These are phyloP conservation scores for Oncorhynchus keta DNA, from an alignment of 2,113 vertebrate species.

Conservation along the genomic window DNA sequence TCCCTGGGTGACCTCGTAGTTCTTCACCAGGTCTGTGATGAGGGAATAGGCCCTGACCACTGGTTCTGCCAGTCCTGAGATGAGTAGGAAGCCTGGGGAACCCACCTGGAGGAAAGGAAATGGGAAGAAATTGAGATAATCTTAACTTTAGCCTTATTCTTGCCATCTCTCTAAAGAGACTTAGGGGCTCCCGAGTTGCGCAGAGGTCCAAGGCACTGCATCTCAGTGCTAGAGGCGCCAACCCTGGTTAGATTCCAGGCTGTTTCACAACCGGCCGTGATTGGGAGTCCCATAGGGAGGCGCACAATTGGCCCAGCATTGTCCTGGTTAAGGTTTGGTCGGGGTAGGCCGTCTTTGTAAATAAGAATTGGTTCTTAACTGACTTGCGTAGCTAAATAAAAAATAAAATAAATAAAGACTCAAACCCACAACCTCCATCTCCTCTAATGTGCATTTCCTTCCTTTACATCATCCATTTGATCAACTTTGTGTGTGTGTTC, in stretches of 20 bases:
- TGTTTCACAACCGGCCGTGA: no score
- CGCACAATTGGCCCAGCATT: no score
- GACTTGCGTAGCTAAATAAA: no score
- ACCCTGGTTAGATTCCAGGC: no score
- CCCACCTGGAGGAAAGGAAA: conserved; percentile 54
- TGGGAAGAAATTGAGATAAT: neutral
- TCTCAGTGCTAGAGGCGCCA: no score
- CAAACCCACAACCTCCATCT: neutral
- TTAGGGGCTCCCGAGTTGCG: no score
- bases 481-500: neutral
- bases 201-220: no score
- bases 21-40: conserved; percentile 70
- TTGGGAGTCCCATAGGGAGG: no score
- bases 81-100: conserved; percentile 70
- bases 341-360: no score
- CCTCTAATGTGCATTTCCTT: neutral
- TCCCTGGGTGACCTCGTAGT: conserved; percentile 48
- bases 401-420: no score
- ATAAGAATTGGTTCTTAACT: no score
- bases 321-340: no score
- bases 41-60: conserved; percentile 86
- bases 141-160: neutral
- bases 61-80: conserved; percentile 81
- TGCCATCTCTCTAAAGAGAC: neutral
- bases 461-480: neutral